Base-by-base conservation (phyloP, 2,797 vertebrate genomes). In the Phrynocephalus forsythii region DNA sequence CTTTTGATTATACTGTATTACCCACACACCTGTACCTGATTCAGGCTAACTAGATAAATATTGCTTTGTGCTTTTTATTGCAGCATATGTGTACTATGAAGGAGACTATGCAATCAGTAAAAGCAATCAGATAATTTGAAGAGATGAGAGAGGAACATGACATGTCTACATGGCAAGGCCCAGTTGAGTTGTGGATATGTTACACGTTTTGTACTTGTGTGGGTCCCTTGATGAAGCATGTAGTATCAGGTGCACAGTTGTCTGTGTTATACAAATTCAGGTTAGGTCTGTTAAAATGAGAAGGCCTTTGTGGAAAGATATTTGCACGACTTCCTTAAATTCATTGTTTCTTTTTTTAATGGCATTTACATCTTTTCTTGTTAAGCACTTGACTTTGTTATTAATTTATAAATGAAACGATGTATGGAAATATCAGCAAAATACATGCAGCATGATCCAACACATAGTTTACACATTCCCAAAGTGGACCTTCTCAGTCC, bases 1-100 rank as follows among this genome's bases (percentile, higher is more conserved):
- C 44, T 56, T 80, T 87, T 18, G 28, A 72, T 71, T 90, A 86
- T 86, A 44, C 38, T 44, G 38, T 44, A 10, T 71, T 91, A 86
- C 28, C 79, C 56, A 10, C 1, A 15, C 15, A 56, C 26, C 22
- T 52, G 86, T 67, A 7, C 30, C 5, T 75, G 84, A 11, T 8
- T 3, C 10, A 1, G 7, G n/a, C 5, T 38, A 83, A 60, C 22
- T 79, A 87, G 38, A 52, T 60, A 69, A 63, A 79, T 75, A 84
- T 87, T 79, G 28, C 44, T 88, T 69, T 68, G 16, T 26, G 9
- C 28, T 28, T 82, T 88, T 81, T 72, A 83, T 86, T 20, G 3
- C 22, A 50, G 77, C 1, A 56, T 82, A 0, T 13, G 82, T 33
- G 66, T 67, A 75, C 77, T 20, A 20, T 20, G 26, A 38, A 1